Evolutionary conservation across 1,140 invertebrate species (phyloP).

Genomic region (Odontomachus brunneus): DNA sequence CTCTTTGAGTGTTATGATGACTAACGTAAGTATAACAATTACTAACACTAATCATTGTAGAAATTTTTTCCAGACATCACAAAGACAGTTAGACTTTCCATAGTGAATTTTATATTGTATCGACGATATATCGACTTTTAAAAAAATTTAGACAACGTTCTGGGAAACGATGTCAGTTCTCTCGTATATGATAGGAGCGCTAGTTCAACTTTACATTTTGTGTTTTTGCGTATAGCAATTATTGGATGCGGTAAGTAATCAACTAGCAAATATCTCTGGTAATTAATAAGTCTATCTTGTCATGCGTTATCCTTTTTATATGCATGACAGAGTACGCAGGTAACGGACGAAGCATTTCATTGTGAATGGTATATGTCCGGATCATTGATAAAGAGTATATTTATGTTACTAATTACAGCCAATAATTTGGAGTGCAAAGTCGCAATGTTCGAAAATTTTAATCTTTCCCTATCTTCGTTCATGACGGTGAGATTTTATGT

Average conservation of each 20-base stretch:
- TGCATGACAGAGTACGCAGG: constrained; percentile 65
- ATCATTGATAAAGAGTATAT: background rate
- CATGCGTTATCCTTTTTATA: too few species aligned
- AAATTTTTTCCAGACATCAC: too few species aligned
- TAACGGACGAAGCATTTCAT: constrained; percentile 65
- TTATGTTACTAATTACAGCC: constrained; percentile 51
- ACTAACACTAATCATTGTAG: too few species aligned
- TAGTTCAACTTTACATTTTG: constrained; percentile 70
- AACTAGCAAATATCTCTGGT: too few species aligned
- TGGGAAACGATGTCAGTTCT: constrained; percentile 39
- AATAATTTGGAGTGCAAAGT: constrained; percentile 68
- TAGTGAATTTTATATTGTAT: too few species aligned
- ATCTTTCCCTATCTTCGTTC: constrained; percentile 68
- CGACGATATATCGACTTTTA: too few species aligned
- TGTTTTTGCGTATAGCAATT: constrained; percentile 69
- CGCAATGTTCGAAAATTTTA: constrained; percentile 39
- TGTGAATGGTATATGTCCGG: constrained; percentile 62
- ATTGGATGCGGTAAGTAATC: constrained; percentile 66
- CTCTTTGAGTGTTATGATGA: constrained; percentile 66
- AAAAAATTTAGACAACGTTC: background rate
- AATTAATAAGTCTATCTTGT: too few species aligned
- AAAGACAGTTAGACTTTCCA: too few species aligned
- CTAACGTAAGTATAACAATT: background rate
- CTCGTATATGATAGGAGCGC: constrained; percentile 40
- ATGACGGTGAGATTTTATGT: constrained; percentile 58